Conservation (phyloP, 2,113 vertebrate genomes). For the Poeciliopsis turrubarensis region DNA sequence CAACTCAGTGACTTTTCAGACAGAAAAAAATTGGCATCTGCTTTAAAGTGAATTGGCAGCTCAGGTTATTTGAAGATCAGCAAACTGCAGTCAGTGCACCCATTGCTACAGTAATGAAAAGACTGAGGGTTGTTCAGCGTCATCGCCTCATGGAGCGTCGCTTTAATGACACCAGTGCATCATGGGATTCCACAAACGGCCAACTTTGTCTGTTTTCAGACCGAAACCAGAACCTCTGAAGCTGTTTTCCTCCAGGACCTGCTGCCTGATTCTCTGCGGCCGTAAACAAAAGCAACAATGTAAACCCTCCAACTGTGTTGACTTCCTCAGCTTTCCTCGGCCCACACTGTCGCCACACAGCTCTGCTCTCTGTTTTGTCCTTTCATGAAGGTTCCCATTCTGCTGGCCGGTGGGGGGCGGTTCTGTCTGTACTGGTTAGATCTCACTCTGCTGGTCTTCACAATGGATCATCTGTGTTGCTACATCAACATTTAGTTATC, state of each 20-base stretch:
- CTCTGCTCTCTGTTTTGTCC: constrained; percentile 41
- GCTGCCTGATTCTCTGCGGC: constrained; percentile 44
- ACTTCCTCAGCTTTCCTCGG: constrained; percentile 57
- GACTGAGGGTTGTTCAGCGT: no score
- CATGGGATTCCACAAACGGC: background rate
- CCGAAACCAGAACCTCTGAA: constrained; percentile 10
- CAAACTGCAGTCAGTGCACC: no score
- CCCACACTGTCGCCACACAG: constrained; percentile 38
- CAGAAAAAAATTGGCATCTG: no score
- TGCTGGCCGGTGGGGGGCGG: constrained; percentile 30
- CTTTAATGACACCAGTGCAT: no score
- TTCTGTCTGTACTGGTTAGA: constrained; percentile 46
- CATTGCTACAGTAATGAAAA: no score
- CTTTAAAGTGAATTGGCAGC: no score
- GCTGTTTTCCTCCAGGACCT: constrained; percentile 18
- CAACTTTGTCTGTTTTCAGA: constrained; percentile 24
- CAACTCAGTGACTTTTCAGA: no score
- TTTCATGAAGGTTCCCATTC: constrained; percentile 77
- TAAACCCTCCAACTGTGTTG: constrained; percentile 49
- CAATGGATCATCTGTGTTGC: constrained; percentile 71
- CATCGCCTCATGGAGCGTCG: no score
- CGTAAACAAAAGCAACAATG: constrained; percentile 65
- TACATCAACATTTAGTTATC: constrained; percentile 73
- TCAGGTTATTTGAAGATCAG: no score
- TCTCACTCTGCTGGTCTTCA: constrained; percentile 54